Base-by-base conservation (phyloP, 2,797 vertebrate species). In the Nyctalus aviator region DNA sequence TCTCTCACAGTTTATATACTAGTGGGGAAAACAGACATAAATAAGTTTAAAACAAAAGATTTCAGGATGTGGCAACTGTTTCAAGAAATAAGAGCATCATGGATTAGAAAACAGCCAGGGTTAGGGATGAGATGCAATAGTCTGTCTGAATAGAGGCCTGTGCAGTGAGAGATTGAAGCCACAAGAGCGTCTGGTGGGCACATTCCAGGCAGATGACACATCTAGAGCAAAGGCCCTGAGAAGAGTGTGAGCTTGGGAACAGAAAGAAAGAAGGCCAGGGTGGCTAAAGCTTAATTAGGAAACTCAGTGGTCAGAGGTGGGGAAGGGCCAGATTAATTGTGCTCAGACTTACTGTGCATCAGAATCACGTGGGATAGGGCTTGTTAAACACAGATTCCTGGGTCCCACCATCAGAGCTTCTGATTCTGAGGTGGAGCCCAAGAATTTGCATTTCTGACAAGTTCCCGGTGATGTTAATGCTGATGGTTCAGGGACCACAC, bases 41-140 rank as follows among this genome's bases (percentile, higher is more conserved):
- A 64, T 13, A 46, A 7, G 2, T 57, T 85, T 82, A 85, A 88
- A 87, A 82, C 14, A 68, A 73, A 75, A 53, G 62, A 53, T 82
- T 81, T 84, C 30, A 84, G 64, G 9, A 88, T 91, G 35, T 57
- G 46, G 12, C 53, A 59, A 81, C 32, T 86, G 37, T 37, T 81
- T 83, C 12, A 79, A 53, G 55, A 95, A 95, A 20, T 71, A 69
- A 69, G 27, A 78, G 18, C 9, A 4, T 37, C 35, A 46, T 48
- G 18, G 64, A 13, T 71, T 46, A 88, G 50, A 87, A 44, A 41
- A 37, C 0, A 5, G 64, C 6, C 48, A 6, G 32, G 15, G 50
- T 18, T 35, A 10, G 57, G n/a, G 21, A 44, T n/a, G 27, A 86
- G 53, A 71, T 8, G 8, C 12, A 32, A 7, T 0, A 0, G 8